These are phyloP conservation scores for Hemibagrus guttatus DNA, from an alignment of 2,797 vertebrate genomes.

Conservation along the genomic window DNA sequence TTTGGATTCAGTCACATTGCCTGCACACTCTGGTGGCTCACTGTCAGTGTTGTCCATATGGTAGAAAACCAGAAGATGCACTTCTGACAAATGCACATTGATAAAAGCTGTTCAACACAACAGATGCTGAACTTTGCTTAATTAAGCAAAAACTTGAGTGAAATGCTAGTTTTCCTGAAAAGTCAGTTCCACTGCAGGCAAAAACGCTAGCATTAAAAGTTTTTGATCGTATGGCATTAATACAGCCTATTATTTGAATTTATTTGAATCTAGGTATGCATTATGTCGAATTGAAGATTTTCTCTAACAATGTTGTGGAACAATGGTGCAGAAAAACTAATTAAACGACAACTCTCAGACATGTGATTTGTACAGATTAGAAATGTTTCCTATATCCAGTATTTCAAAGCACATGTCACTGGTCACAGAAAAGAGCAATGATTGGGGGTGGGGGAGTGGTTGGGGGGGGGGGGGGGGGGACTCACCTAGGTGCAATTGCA, in stretches of 20 bases:
- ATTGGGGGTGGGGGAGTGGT: not conserved
- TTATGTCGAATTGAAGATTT: not conserved
- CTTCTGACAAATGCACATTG: not conserved
- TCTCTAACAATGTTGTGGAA: not conserved
- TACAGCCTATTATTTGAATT: not conserved
- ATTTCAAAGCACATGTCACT: not conserved
- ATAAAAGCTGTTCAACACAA: not conserved
- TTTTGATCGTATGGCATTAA: not conserved
- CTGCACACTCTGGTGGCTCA: not conserved
- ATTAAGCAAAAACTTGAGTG: not conserved
- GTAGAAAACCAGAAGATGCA: not conserved
- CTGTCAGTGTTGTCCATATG: not conserved
- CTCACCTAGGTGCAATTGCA: conserved; percentile 94
- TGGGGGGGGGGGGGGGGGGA: not conserved
- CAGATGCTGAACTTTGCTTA: not conserved
- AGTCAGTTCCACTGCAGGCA: not conserved
- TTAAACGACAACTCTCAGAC: not conserved
- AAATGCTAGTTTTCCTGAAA: not conserved
- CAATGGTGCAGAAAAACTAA: not conserved
- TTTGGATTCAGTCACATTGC: not conserved
- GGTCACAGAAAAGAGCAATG: not conserved
- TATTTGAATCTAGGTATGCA: not conserved
- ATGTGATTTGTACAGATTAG: not conserved
- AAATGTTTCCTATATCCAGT: not conserved
- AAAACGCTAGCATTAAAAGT: not conserved